Conservation (phyloP, 2,888 invertebrate species). For the Spodoptera exigua region DNA sequence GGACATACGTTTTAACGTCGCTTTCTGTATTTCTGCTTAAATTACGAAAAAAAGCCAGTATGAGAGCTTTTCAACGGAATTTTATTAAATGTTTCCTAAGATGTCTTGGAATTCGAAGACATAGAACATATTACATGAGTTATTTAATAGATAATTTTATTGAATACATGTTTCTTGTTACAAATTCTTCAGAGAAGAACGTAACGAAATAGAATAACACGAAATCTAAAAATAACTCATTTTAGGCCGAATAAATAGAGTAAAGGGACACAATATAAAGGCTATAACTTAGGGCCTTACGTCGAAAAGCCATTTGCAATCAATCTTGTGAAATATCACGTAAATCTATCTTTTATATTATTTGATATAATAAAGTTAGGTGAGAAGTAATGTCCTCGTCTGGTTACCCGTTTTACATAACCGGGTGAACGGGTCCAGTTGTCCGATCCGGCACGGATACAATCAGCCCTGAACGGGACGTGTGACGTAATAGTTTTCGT, state of each 20-base stretch:
- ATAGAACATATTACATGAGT: too few relatives aligned
- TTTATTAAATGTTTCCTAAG: too few relatives aligned
- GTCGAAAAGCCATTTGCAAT: constrained; percentile 34
- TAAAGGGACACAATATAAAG: too few relatives aligned
- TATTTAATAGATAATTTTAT: too few relatives aligned
- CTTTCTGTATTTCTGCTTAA: constrained; percentile 7
- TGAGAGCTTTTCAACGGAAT: too few relatives aligned
- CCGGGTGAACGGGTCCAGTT: constrained; percentile 12
- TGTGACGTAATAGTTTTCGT: constrained; percentile 49
- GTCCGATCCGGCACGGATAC: constrained; percentile 24
- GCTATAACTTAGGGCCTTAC: not conserved
- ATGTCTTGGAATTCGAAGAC: too few relatives aligned
- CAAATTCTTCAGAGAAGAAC: too few relatives aligned
- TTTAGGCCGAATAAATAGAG: too few relatives aligned
- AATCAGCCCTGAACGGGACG: constrained; percentile 40
- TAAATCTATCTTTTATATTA: constrained; percentile 2
- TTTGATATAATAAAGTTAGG: constrained; percentile 22
- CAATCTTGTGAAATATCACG: constrained; percentile 30
- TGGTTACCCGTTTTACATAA: constrained; percentile 23
- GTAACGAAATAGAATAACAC: too few relatives aligned
- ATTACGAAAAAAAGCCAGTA: too few relatives aligned
- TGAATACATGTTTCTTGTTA: too few relatives aligned
- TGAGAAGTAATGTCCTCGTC: constrained; percentile 36
- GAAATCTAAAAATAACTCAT: too few relatives aligned
- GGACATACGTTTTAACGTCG: constrained; percentile 8